Percentiles rank a stretch among this genome's conserved stretches.
Evolutionary conservation across 1,140 invertebrate species (phyloP).

Genomic region (Sipha flava): DNA sequence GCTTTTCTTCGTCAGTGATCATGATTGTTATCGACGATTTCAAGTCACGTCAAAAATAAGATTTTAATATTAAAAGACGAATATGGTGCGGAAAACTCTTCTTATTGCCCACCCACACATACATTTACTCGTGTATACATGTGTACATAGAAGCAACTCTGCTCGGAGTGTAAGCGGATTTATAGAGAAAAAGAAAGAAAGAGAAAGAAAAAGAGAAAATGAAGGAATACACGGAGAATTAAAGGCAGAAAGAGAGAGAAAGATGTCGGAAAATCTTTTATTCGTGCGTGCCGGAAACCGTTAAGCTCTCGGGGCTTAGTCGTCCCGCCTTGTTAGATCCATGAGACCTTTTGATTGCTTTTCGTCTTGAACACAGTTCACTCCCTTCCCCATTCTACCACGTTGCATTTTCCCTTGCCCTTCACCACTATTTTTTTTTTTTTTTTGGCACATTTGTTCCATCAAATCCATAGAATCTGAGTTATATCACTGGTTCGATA

Average conservation of each 20-base stretch:
- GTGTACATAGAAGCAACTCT: neutral
- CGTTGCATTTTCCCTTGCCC: neutral
- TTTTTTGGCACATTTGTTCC: conserved; percentile 13
- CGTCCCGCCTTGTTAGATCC: conserved; percentile 20
- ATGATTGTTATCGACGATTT: neutral
- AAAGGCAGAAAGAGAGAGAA: too few relatives aligned
- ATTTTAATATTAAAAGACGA: neutral
- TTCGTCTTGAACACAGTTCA: conserved; percentile 22
- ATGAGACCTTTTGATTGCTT: conserved; percentile 27
- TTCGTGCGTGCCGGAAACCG: conserved; percentile 13
- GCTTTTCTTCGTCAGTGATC: neutral
- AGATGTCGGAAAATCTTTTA: conserved; percentile 20
- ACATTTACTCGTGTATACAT: too few relatives aligned
- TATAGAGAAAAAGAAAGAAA: neutral
- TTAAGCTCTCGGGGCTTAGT: conserved; percentile 27
- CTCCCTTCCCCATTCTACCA: neutral
- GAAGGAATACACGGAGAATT: too few relatives aligned
- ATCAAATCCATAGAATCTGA: neutral
- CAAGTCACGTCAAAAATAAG: neutral
- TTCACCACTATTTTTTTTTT: neutral
- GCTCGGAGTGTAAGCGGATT: neutral
- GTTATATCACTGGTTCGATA: neutral
- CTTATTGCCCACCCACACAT: neutral
- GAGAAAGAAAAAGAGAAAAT: too few relatives aligned
- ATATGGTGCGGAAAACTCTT: too few relatives aligned